phyloP scores from a whole-genome alignment of 2,113 vertebrate genomes.

The Hypanus sabinus region DNA sequence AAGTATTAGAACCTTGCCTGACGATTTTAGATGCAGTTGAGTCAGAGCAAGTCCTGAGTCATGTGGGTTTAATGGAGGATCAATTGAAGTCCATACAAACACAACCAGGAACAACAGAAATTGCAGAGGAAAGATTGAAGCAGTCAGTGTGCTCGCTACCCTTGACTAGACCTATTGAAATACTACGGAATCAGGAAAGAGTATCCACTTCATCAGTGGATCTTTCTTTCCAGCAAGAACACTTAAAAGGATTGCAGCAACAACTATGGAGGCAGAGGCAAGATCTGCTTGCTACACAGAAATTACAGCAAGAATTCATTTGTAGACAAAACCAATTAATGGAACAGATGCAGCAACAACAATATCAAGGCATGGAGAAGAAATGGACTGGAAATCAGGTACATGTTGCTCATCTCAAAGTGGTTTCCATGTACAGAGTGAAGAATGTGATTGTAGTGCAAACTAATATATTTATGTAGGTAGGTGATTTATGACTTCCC shows the following conservation, averaged over 20 bases:
- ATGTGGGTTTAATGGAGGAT: background rate
- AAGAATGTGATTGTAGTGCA: background rate
- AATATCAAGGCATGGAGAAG: constrained; percentile 51
- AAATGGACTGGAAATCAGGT: constrained; percentile 60
- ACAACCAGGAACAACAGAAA: background rate
- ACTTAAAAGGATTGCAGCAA: constrained; percentile 52
- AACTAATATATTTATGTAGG: background rate
- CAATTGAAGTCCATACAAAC: no score
- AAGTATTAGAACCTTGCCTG: background rate
- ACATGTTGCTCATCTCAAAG: constrained; percentile 40
- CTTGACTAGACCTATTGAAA: constrained; percentile 44
- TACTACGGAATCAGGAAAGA: constrained; percentile 43
- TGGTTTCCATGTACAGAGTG: no score
- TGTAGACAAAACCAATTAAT: constrained; percentile 52
- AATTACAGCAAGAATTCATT: constrained; percentile 53
- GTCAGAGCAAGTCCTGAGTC: background rate
- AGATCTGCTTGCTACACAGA: constrained; percentile 52
- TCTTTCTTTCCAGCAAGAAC: constrained; percentile 51
- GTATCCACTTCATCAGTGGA: constrained; percentile 47
- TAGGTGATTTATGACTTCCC: background rate
- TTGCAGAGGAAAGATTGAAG: background rate
- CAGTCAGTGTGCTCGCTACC: background rate
- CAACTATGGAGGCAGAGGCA: constrained; percentile 54
- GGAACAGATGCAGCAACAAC: constrained; percentile 54
- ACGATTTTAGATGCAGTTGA: background rate